Base-by-base conservation (phyloP, 2,888 invertebrate genomes). In the Lasioglossum lativentre region DNA sequence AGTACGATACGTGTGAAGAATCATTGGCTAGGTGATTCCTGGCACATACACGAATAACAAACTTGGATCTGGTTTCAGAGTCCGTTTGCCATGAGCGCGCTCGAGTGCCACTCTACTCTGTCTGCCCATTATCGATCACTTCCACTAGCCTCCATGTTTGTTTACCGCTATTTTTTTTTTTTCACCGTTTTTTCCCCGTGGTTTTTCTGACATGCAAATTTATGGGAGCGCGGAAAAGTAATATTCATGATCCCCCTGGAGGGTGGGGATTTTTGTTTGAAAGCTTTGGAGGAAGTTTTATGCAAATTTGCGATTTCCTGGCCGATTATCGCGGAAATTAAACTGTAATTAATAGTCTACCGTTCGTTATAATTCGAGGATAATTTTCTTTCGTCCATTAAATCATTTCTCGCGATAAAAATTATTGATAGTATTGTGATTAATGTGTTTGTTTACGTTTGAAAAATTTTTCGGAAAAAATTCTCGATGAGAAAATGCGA, bases 71-170 rank as follows among this genome's bases (percentile, higher is more conserved):
- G 30, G 52, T 63, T 27, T 27, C 59, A 16, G 59, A 59, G 59
- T 59, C 27, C 27, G 63, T 52, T 52, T 52, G 30, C 30, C 63
- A 30, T 30, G 63, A 63, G 63, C 16, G 14, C 63, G 30, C 16
- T 63, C 63, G 63, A 63, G 63, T 6, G 63, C 27, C 63, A 30
- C 27, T 63, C 63, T 63, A 63, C 63, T 30, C 63, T 34, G 66
- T 66, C 34, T 66, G 66, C 34, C 30, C 66, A 19, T 34, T 66
- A 66, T 66, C 66, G 66, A 66, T 66, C 66, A 30, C 30, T 8
- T 66, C 30, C 66, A 34, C 30, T 66, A 30, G 66, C 34, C 30
- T 34, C 66, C 30, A 66, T 66, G 66, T 30, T 66, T 27, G 27
- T 59, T 59, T 27, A 27, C 59, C 59, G 59, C 59, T 63, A 23